Base-by-base conservation (phyloP, 2,113 vertebrate species). In the Oryzias melastigma region DNA sequence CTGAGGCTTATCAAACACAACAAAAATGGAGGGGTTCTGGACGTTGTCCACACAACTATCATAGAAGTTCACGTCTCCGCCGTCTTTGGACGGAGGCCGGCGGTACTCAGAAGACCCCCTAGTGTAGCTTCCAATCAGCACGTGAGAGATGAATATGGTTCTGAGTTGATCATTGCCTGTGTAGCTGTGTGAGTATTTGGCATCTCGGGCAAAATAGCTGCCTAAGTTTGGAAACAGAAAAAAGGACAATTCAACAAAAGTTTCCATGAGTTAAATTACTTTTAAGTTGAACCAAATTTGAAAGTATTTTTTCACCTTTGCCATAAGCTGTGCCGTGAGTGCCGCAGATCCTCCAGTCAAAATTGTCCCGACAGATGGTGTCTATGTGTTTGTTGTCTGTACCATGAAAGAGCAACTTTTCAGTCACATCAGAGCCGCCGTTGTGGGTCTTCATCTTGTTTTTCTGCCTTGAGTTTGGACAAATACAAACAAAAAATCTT, bases 181-280 rank as follows among this genome's bases (percentile, higher is more conserved):
- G 88, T 92, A 95, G 53, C 73, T 84, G 78, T 94, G 82, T 44
- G 94, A 98, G 51, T 95, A 96, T 0, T 72, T 93, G 0, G 97
- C 93, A 45, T 98, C 93, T 0, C 92, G 90, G 53, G 96, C 95
- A 83, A 98, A 98, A 87, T 97, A 98, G 65, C 94, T 96, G 20
- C 97, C 97, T 98, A 87, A 35, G 20, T 66, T 71, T 48, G 62
- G 44, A 75, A 6, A 79, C 0, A 69, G 22, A 46, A 18, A 7
- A n/a, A 46, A n/a, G n/a, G 1, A 4, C n/a, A 18, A 16, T 18
- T n/a, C 4, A 5, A 45, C 14, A n/a, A 5, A 45, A 15, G 8
- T n/a, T 16, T n/a, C 17, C 5, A 46, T 45, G 13, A 17, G n/a
- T 46, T 7, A 15, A 17, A 17, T 45, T 17, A 16, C 2, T 17